Conservation (phyloP, 2,888 invertebrate species). For the Apodemia zela region DNA sequence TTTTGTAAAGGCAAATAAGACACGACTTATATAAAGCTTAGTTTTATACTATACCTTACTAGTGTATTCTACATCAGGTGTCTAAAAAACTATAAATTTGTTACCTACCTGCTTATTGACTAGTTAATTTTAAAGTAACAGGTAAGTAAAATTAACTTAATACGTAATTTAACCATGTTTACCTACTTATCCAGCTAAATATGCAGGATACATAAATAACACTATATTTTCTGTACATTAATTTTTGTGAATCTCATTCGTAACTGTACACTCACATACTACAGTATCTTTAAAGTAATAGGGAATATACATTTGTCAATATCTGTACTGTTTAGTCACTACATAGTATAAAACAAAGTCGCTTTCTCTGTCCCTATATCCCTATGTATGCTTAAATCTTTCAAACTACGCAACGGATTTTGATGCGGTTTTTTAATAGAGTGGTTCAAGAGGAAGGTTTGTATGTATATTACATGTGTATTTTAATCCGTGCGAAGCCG, state of each 20-base stretch:
- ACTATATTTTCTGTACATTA: constrained; percentile 54
- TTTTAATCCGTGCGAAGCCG: too few relatives aligned
- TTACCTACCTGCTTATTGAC: constrained; percentile 56
- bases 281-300: constrained; percentile 25
- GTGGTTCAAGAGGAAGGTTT: too few relatives aligned
- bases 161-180: neutral
- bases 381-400: too few relatives aligned
- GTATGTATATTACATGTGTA: too few relatives aligned
- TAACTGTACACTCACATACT: constrained; percentile 69
- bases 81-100: neutral
- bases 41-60: neutral
- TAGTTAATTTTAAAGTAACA: constrained; percentile 62
- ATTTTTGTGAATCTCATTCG: constrained; percentile 71
- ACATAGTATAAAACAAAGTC: too few relatives aligned
- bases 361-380: too few relatives aligned
- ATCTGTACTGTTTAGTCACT: too few relatives aligned
- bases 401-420: too few relatives aligned
- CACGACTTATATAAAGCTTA: neutral
- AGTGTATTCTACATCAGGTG: neutral
- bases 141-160: constrained; percentile 43
- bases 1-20: neutral
- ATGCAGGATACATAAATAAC: constrained; percentile 26
- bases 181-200: constrained; percentile 18
- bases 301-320: constrained; percentile 1
- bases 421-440: too few relatives aligned